Evolutionary conservation across 2,113 vertebrate species (phyloP), one percentile per base, ranked within the genome.

Genomic region (Etheostoma cragini): DNA sequence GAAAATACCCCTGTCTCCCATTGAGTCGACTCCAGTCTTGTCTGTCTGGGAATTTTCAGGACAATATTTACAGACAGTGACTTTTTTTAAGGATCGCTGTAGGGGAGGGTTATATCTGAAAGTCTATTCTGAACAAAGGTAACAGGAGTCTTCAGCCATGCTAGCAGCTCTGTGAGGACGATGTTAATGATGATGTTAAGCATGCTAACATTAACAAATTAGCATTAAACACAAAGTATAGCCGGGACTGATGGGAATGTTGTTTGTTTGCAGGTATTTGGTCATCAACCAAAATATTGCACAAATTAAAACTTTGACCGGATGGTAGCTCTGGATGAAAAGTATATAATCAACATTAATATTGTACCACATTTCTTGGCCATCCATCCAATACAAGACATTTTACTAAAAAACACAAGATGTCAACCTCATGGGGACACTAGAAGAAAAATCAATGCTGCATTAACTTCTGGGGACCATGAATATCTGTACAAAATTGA

Each of bases 31-130:
- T 80, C 62, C 72, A 72, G 86, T 82, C 82, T 80, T 67, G 67
- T 82, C 79, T 68, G 88, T 92, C 90, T 89, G 56, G 84, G 89
- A 92, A 89, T 89, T 89, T 82, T 86, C 61, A 71, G 76, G 64
- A 84, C 78, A 90, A 89, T 91, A 88, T 92, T 92, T 89, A 78
- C 84, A 85, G 82, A 72, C 63, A 73, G 56, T 22, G 81, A 76
- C 54, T 53, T 3, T 85, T 78, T 73, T 30, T 42, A 56, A 72
- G 54, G 17, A 16, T 62, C 10, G 63, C 52, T 50, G n/a, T 16
- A 45, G 17, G 3, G 33, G 22, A 80, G 61, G 26, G 67, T 62
- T 69, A 15, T 30, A 30, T 24, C 42, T 66, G 4, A 47, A 77
- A 49, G 67, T 61, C 68, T 76, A 12, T 53, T 57, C 60, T 76